These are phyloP conservation scores for Marasmarcha lunaedactyla DNA, from an alignment of 2,888 invertebrate species.

Conservation along the genomic window DNA sequence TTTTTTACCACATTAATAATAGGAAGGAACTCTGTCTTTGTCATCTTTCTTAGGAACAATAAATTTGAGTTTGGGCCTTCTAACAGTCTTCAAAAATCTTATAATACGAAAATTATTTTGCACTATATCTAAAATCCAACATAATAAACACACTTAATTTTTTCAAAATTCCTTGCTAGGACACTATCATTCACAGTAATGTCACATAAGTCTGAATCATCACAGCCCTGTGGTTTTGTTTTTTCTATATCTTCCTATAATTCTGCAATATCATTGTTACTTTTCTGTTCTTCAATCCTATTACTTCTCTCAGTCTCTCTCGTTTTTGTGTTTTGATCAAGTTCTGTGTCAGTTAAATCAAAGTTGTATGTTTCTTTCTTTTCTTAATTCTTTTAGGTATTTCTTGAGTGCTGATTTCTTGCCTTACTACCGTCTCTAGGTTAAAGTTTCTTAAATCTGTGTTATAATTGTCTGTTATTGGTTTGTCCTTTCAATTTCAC, in stretches of 20 bases:
- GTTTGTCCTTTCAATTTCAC: conserved; percentile 2
- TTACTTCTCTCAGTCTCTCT: conserved; percentile 1
- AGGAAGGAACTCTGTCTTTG: background rate
- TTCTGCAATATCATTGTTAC: conserved; percentile 2
- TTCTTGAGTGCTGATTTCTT: background rate
- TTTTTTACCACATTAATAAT: background rate
- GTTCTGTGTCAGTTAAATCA: conserved; percentile 2
- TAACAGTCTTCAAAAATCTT: background rate
- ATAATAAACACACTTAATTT: background rate
- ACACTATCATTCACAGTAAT: conserved; percentile 3
- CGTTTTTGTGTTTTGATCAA: conserved; percentile 4
- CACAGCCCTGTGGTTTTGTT: conserved; percentile 4
- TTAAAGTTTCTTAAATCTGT: background rate
- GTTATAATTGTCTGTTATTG: background rate
- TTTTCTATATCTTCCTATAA: conserved; percentile 5
- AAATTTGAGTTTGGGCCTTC: background rate
- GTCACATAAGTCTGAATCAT: conserved; percentile 1
- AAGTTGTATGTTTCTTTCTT: background rate
- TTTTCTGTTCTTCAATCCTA: background rate
- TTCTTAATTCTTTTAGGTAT: background rate
- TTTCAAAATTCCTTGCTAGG: conserved; percentile 3
- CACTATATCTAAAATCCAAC: background rate
- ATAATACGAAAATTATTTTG: conserved; percentile 9
- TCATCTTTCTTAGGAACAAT: background rate
- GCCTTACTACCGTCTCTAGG: background rate